Evolutionary conservation across 2,797 vertebrate genomes (phyloP).

Genomic region (Stomatorhinus walkeri): DNA sequence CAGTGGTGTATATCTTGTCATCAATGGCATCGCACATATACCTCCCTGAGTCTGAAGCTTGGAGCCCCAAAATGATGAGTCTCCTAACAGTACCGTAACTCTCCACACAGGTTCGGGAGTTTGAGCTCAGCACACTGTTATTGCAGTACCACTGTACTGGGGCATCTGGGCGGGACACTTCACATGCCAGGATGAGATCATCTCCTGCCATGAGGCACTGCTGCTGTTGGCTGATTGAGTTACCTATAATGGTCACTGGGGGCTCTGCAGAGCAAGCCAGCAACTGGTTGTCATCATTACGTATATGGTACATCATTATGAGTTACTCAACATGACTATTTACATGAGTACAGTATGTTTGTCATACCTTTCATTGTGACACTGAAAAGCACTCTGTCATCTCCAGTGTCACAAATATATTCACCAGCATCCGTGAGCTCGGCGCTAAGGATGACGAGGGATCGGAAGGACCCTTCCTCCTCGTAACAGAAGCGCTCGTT

Average conservation of each 20-base stretch:
- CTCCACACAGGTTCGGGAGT: constrained; percentile 66
- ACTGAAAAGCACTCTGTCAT: constrained; percentile 80
- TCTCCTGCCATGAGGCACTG: constrained; percentile 66
- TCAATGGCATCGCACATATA: constrained; percentile 79
- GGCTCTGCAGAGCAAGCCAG: constrained; percentile 58
- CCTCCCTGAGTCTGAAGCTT: constrained; percentile 70
- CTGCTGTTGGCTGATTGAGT: constrained; percentile 57
- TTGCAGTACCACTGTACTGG: constrained; percentile 84
- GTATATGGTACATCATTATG: not conserved
- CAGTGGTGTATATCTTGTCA: constrained; percentile 77
- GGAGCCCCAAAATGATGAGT: constrained; percentile 67
- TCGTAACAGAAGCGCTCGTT: constrained; percentile 70
- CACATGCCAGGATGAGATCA: constrained; percentile 79
- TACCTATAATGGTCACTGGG: constrained; percentile 72
- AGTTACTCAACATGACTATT: not conserved
- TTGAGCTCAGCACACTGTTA: constrained; percentile 64
- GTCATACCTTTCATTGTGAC: constrained; percentile 79
- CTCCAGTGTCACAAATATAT: constrained; percentile 75
- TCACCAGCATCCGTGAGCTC: constrained; percentile 71
- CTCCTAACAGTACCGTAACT: constrained; percentile 66
- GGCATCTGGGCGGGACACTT: constrained; percentile 69
- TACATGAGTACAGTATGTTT: not conserved
- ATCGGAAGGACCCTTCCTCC: constrained; percentile 71
- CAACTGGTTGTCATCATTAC: not conserved
- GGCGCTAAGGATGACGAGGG: constrained; percentile 70